Evolutionary conservation across 1,140 invertebrate species (phyloP).

Genomic region (Leucophenga varia): DNA sequence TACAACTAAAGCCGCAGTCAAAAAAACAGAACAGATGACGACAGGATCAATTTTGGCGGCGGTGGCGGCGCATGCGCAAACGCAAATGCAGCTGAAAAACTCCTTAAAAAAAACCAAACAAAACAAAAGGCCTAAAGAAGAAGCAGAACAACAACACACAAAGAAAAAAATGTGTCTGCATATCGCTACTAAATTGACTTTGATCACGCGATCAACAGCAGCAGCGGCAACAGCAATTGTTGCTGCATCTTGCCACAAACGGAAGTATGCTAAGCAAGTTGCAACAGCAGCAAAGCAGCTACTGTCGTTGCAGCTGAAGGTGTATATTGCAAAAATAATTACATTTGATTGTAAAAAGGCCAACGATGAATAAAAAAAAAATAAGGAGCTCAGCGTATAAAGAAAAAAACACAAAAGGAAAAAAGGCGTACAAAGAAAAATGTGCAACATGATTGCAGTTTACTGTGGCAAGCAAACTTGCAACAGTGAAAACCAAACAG

Average conservation of each 20-base stretch:
- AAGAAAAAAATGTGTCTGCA: conserved; percentile 50
- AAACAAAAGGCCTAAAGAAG: too few species aligned
- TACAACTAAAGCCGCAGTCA: neutral
- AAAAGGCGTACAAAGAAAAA: conserved; percentile 34
- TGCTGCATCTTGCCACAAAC: conserved; percentile 45
- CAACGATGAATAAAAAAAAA: conserved; percentile 35
- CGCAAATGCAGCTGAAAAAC: conserved; percentile 23
- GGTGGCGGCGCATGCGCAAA: conserved; percentile 37
- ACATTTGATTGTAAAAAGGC: conserved; percentile 54
- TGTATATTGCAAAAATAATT: conserved; percentile 55
- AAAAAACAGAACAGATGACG: conserved; percentile 50
- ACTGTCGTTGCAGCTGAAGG: conserved; percentile 36
- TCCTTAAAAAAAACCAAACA: too few species aligned
- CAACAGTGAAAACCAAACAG: conserved; percentile 41
- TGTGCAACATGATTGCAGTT: conserved; percentile 55
- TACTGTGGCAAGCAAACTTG: conserved; percentile 23
- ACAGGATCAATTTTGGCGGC: conserved; percentile 39
- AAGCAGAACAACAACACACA: conserved; percentile 19
- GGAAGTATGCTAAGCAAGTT: conserved; percentile 54
- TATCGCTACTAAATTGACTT: conserved; percentile 54
- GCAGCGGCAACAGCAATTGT: conserved; percentile 16
- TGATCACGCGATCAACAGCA: conserved; percentile 46
- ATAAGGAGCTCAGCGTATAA: conserved; percentile 15
- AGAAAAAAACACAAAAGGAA: too few species aligned
- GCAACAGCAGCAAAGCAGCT: conserved; percentile 15